Base-by-base conservation (phyloP, 2,888 invertebrate species). In the Allophyes oxyacanthae region DNA sequence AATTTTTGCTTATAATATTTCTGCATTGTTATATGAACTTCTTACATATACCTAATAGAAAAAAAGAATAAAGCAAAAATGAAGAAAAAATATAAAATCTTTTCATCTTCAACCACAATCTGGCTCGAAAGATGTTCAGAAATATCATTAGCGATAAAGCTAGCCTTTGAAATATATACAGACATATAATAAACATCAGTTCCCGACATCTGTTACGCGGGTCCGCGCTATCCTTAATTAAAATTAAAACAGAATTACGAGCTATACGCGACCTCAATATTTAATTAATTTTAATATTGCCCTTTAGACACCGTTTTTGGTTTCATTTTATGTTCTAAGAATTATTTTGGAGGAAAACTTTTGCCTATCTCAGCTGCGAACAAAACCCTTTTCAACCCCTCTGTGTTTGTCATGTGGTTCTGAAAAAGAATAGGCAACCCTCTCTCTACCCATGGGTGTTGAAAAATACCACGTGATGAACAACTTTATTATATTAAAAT, bases 171-270 rank as follows among this genome's bases (percentile, higher is more conserved):
- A 72, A 75, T 69, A 63, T 69, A 67, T 60, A 73, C 66, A 71
- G 69, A 79, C 53, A 64, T 70, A 73, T 78, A 80, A 81, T 83
- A 81, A 78, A 81, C 80, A 84, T 84, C 81, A 80, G 76, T 82
- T 78, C 64, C 76, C 69, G 77, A 83, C 90, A 90, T 88, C 90
- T 90, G 89, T 83, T 86, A 80, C 88, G 77, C 44, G 75, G 73
- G 73, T 66, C 66, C 66, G 34, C 38, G 75, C 72, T 70, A 75
- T 72, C 85, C 82, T 89, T 89, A 89, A 90, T 90, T 90, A 88
- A 88, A 87, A 88, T 87, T 85, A 83, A 87, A 89, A 83, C 77
- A 79, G 80, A 88, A 85, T 88, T 85, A 88, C 81, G 86, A 82
- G 78, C 72, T 73, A 81, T 83, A 86, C 85, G 82, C 82, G 84